A percentile compares a stretch with the other conserved stretches of the same genome.
These are phyloP conservation scores for Bos javanicus DNA, from an alignment of 2,113 vertebrate genomes.

Conservation along the genomic window DNA sequence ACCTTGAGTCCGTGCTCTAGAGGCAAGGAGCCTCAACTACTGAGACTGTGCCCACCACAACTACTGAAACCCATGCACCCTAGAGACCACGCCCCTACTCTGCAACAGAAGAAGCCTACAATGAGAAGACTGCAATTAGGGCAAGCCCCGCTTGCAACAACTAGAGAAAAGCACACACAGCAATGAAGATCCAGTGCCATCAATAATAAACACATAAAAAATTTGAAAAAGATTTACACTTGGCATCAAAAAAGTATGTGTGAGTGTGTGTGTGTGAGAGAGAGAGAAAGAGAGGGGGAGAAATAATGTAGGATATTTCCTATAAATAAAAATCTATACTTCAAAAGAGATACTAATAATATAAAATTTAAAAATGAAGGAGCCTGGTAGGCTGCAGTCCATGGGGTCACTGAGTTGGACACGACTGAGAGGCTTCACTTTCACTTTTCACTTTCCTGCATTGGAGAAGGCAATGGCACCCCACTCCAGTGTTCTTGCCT, in stretches of 20 bases:
- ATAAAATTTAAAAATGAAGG: not conserved
- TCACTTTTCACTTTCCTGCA: too few relatives aligned
- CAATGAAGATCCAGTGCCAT: not conserved
- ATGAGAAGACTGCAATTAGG: not conserved
- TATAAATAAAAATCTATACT: not conserved
- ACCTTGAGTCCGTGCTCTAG: not conserved
- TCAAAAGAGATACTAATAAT: not conserved
- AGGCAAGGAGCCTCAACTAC: not conserved
- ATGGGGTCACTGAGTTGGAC: too few relatives aligned
- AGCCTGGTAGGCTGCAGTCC: too few relatives aligned
- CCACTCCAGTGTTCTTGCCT: not conserved
- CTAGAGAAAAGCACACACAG: not conserved
- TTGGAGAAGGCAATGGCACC: too few relatives aligned
- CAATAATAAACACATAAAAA: not conserved
- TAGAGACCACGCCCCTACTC: not conserved
- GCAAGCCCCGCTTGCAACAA: rapidly evolving
- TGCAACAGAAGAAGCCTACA: not conserved
- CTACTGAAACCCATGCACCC: not conserved
- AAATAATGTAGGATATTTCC: not conserved
- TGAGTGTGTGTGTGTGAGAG: not conserved
- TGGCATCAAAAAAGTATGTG: not conserved
- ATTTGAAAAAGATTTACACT: not conserved
- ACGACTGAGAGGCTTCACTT: too few relatives aligned
- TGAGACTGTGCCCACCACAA: not conserved
- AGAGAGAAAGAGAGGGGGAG: not conserved